A percentile compares a stretch with the other conserved stretches of the same genome.
Evolutionary conservation across 2,797 vertebrate genomes (phyloP).

Genomic region (Hybognathus amarus): DNA sequence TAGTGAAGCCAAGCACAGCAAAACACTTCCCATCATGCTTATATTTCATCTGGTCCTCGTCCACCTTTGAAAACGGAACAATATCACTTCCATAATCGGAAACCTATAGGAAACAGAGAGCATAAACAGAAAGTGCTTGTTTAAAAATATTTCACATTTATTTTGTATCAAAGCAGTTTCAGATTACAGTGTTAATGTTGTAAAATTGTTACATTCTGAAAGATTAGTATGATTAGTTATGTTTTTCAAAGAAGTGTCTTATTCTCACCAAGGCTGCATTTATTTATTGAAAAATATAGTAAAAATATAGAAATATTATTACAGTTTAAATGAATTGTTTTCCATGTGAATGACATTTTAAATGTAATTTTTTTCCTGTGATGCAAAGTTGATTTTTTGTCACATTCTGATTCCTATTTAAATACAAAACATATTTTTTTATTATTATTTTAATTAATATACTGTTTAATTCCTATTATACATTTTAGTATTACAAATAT

Average conservation of each 20-base stretch:
- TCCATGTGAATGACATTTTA: too few relatives aligned
- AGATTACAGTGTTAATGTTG: too few relatives aligned
- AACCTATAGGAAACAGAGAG: slow-evolving; percentile 76
- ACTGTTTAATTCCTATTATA: too few relatives aligned
- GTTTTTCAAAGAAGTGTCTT: not conserved
- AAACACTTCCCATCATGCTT: slow-evolving; percentile 92
- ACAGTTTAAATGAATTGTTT: too few relatives aligned
- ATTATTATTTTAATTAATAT: too few relatives aligned
- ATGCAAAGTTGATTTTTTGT: too few relatives aligned
- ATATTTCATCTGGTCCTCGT: slow-evolving; percentile 98
- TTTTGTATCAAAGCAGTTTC: not conserved
- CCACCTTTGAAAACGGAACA: slow-evolving; percentile 95
- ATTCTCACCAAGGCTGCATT: not conserved
- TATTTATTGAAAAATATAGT: not conserved
- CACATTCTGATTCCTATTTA: too few relatives aligned
- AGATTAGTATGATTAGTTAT: too few relatives aligned
- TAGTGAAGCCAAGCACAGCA: slow-evolving; percentile 91
- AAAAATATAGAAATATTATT: too few relatives aligned
- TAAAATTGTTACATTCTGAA: not conserved
- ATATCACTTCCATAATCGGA: slow-evolving; percentile 96
- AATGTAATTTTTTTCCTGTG: too few relatives aligned
- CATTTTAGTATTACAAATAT: too few relatives aligned
- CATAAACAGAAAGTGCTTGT: not conserved
- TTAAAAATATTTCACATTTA: not conserved
- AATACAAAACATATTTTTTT: too few relatives aligned